Base-by-base conservation (phyloP, 2,888 invertebrate species). In the Drosophila formosana region DNA sequence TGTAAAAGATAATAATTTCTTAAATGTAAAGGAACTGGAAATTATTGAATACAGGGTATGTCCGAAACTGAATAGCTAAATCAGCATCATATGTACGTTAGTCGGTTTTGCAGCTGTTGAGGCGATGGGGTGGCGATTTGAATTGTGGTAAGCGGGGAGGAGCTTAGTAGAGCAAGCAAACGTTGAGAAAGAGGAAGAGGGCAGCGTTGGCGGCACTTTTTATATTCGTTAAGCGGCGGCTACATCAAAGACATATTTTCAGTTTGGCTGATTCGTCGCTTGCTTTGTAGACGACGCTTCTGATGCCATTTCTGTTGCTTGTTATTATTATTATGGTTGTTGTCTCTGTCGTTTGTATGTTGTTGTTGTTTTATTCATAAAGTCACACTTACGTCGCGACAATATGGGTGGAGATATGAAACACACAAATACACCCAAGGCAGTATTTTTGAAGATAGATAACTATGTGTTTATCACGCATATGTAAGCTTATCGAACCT, bases 191-290 rank as follows among this genome's bases (percentile, higher is more conserved):
- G 65, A 58, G 57, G 70, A 58, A 72, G 66, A 32, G 26, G 60
- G 63, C 69, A 41, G 70, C 72, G 76, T 76, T 77, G 78, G 82
- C 89, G 88, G 86, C 77, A 75, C 78, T 85, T 87, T 87, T 85
- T 73, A 75, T 82, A 81, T 82, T 81, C 82, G 76, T 89, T 80
- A 73, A 75, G 78, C 69, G 75, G 78, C 86, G 86, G 86, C 78
- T 39, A 85, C 78, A 78, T 89, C 82, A 87, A 87, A 89, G 82
- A 55, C 67, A 73, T 77, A 67, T 84, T 87, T 83, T 85, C 57
- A 69, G 75, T 85, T 81, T 85, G 58, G 75, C 72, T 73, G 80
- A 82, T 66, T 82, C 63, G 69, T 58, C 64, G 71, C 57, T 74
- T 78, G 78, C 82, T 72, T 77, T 77, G 61, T 72, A 61, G 52